Conservation (phyloP, 2,888 invertebrate species). For the Lithosia quadra region DNA sequence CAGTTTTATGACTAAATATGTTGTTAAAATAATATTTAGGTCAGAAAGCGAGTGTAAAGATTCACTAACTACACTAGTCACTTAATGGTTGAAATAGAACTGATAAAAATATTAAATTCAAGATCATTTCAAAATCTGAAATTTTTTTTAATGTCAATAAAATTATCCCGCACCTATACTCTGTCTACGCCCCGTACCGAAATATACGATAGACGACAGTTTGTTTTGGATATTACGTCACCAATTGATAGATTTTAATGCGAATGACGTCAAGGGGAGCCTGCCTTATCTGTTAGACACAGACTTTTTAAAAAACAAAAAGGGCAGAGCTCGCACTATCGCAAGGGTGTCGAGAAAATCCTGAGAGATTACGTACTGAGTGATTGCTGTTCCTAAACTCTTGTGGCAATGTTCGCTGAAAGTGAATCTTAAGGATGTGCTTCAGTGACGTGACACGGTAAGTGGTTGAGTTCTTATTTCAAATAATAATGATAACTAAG, state of each 20-base stretch:
- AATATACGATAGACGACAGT: constrained; percentile 26
- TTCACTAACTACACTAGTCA: not conserved
- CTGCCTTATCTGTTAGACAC: constrained; percentile 73
- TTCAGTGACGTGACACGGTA: constrained; percentile 30
- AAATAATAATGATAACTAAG: not conserved
- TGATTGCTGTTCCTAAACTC: constrained; percentile 84
- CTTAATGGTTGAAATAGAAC: not conserved
- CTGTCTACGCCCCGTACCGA: too few species aligned
- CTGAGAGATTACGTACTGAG: constrained; percentile 85
- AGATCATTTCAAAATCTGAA: not conserved
- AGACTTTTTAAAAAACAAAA: constrained; percentile 78
- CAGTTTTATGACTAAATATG: not conserved
- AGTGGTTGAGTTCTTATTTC: not conserved
- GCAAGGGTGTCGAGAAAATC: constrained; percentile 74
- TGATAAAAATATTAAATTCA: not conserved
- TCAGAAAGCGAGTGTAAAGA: not conserved
- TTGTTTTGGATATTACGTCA: constrained; percentile 44
- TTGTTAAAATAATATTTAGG: not conserved
- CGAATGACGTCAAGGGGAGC: constrained; percentile 62
- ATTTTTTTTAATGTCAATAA: not conserved
- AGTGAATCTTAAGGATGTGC: constrained; percentile 72
- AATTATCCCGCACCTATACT: not conserved
- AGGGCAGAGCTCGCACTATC: constrained; percentile 67
- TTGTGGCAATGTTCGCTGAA: constrained; percentile 67
- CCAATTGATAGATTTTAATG: constrained; percentile 62